Evolutionary conservation across 2,113 vertebrate genomes (phyloP), one percentile per base, ranked within the genome.

Genomic region (Melanotaenia duboulayi): DNA sequence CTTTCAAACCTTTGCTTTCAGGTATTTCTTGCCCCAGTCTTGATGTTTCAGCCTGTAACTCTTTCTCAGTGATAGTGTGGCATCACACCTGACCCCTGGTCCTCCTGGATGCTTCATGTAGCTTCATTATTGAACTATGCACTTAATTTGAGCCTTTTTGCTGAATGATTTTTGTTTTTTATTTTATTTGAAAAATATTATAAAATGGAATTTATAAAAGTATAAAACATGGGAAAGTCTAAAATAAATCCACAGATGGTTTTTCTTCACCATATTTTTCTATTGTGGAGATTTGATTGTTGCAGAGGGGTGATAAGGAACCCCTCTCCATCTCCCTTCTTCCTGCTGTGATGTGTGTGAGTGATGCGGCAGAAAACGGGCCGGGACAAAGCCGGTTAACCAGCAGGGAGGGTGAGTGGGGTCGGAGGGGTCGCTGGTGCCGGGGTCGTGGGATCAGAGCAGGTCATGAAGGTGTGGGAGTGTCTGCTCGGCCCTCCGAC

Each of bases 371-470:
- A 90, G 82, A 87, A 87, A 85, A 81, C 48, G 51, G 65, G 63
- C 44, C n/a, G 1, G 74, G 87, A 92, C 89, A 90, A 89, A 89
- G 90, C 86, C 54, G 59, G 79, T 90, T 89, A 89, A 90, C 83
- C 80, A 86, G 83, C 39, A 11, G 59, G 54, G 61, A 71, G 78
- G 76, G 64, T 7, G 68, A 71, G 76, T 25, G 60, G 82, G 74
- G 68, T 58, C 74, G 58, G 24, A 8, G 59, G 81, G 84, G 59
- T 58, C 59, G 65, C 82, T 80, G 48, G 71, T 81, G 81, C 67
- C 71, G 58, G 66, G 89, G 91, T 93, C 90, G 85, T 89, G 87
- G 90, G 94, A 93, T 93, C 92, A 90, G 86, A 88, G 85, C 58
- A 44, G 89, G 92, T 92, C 87, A 73, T 25, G 72, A 87, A 88